These are phyloP conservation scores for Philhelius pedissequus DNA, from an alignment of 2,888 invertebrate species.

Conservation along the genomic window DNA sequence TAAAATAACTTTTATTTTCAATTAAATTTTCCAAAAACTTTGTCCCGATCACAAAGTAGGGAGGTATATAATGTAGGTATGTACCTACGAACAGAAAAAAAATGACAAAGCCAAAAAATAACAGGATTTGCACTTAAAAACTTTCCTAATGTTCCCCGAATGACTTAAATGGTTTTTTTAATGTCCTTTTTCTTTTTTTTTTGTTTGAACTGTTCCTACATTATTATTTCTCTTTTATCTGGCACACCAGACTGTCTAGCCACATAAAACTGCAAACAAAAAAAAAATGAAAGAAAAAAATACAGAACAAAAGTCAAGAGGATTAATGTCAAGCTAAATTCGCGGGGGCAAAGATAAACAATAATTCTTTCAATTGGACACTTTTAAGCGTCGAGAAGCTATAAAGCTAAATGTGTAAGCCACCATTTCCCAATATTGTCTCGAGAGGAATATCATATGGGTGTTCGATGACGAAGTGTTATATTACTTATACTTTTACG, in stretches of 20 bases:
- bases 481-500: constrained; percentile 55
- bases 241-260: constrained; percentile 60
- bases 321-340: constrained; percentile 36
- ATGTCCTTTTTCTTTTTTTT: constrained; percentile 9
- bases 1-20: not conserved
- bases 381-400: constrained; percentile 42
- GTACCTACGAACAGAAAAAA: not conserved
- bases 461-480: constrained; percentile 41
- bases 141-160: constrained; percentile 52
- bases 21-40: not conserved
- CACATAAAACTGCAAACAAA: constrained; percentile 33
- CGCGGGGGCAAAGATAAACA: constrained; percentile 56
- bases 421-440: not conserved
- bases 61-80: too few species aligned
- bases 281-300: not conserved
- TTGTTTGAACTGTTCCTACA: not conserved
- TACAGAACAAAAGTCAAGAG: not conserved
- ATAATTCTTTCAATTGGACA: constrained; percentile 64
- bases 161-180: constrained; percentile 64
- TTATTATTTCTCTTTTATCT: constrained; percentile 6
- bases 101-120: constrained; percentile 27
- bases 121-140: constrained; percentile 56
- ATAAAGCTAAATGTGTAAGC: constrained; percentile 33
- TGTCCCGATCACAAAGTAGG: not conserved
- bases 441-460: not conserved